Conservation (phyloP, 2,888 invertebrate genomes). For the Hipparchia sbordonii region DNA sequence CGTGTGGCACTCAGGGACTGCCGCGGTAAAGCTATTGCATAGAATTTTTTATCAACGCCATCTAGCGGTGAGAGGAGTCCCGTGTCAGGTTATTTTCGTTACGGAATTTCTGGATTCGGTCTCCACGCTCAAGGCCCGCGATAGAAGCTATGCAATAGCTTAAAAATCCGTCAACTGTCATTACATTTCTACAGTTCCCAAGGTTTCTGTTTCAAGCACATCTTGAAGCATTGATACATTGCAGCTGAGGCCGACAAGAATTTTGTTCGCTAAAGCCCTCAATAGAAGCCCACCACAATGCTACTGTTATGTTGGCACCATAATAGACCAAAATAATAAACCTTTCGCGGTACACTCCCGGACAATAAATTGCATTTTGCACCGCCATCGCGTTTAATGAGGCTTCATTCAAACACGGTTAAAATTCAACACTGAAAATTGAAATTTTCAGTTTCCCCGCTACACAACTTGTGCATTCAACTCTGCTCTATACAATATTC, state of each 20-base stretch:
- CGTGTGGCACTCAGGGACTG: too few relatives aligned
- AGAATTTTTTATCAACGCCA: too few relatives aligned
- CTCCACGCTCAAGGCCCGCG: too few relatives aligned
- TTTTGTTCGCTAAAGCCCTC: background rate
- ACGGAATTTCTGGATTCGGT: too few relatives aligned
- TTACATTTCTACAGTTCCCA: background rate
- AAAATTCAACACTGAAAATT: constrained; percentile 56
- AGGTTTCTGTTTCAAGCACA: background rate
- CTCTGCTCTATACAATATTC: constrained; percentile 33
- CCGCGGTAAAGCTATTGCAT: too few relatives aligned
- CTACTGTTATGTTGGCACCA: constrained; percentile 6
- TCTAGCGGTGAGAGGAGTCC: too few relatives aligned
- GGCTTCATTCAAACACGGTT: constrained; percentile 53
- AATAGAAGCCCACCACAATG: constrained; percentile 1
- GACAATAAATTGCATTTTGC: constrained; percentile 56
- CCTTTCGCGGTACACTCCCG: constrained; percentile 40
- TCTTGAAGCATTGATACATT: background rate
- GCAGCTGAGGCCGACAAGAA: background rate
- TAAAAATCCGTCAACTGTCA: too few relatives aligned
- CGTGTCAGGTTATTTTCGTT: too few relatives aligned
- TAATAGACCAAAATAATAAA: constrained; percentile 36
- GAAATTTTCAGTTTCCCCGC: constrained; percentile 38
- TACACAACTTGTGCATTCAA: constrained; percentile 22
- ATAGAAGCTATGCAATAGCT: too few relatives aligned
- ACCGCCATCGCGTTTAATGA: constrained; percentile 54